Percentiles rank a stretch among this genome's conserved stretches.
Evolutionary conservation across 2,113 vertebrate genomes (phyloP).

Genomic region (Takifugu bimaculatus): DNA sequence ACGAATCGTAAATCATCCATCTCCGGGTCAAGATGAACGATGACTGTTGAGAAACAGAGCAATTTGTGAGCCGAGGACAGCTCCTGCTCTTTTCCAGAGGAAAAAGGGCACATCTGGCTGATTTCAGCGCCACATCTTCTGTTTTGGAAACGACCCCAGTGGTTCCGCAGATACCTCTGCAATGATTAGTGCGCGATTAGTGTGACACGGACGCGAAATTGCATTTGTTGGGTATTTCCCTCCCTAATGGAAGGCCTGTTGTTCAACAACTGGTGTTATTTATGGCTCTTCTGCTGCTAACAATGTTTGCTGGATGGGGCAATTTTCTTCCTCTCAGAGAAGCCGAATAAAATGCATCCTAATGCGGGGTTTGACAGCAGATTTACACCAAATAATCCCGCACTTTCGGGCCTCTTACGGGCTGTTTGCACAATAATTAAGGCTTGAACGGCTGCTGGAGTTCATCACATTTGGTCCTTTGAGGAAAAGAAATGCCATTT

Average conservation of each 20-base stretch:
- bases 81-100: constrained; percentile 15
- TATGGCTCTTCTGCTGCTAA: background rate
- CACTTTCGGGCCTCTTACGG: background rate
- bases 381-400: background rate
- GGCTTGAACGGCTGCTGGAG: background rate
- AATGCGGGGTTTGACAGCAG: background rate
- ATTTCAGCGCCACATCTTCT: constrained; percentile 44
- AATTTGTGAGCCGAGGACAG: constrained; percentile 17
- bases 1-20: constrained; percentile 1
- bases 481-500: background rate
- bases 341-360: background rate
- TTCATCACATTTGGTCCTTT: constrained; percentile 13
- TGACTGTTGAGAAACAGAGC: constrained; percentile 1
- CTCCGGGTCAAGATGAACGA: background rate
- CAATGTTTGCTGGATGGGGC: constrained; percentile 9
- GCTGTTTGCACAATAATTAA: constrained; percentile 16
- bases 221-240: constrained; percentile 8
- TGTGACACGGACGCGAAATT: constrained; percentile 5
- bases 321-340: background rate
- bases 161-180: constrained; percentile 27
- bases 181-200: background rate
- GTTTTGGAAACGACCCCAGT: constrained; percentile 27
- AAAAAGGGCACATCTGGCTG: constrained; percentile 19
- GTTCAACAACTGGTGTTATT: background rate
- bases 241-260: constrained; percentile 6